Conservation (phyloP, 2,797 vertebrate species). For the Lithobates pipiens region DNA sequence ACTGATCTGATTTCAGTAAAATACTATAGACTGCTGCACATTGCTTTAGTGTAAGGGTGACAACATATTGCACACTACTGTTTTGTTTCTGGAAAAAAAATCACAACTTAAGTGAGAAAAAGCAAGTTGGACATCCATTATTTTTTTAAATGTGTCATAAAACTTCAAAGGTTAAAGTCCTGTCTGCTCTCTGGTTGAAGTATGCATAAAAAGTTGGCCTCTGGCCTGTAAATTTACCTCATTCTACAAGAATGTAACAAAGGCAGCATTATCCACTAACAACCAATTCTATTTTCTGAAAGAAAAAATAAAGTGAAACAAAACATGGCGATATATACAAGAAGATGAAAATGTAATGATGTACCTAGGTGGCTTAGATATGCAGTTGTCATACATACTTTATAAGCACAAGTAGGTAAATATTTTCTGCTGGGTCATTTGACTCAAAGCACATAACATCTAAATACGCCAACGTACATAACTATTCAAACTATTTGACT, state of each 20-base stretch:
- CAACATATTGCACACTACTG: neutral
- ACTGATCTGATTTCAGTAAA: no score
- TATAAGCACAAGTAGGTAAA: conserved; percentile 4
- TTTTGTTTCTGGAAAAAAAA: conserved; percentile 12
- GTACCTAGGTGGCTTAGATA: conserved; percentile 62
- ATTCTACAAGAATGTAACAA: conserved; percentile 74
- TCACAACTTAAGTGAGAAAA: conserved; percentile 7
- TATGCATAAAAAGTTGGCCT: conserved; percentile 64
- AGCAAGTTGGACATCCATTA: conserved; percentile 29
- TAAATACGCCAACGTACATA: neutral
- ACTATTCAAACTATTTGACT: neutral
- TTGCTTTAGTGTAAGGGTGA: no score
- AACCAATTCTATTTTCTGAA: conserved; percentile 73
- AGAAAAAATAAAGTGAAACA: conserved; percentile 45
- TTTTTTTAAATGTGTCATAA: conserved; percentile 40
- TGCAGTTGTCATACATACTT: conserved; percentile 45
- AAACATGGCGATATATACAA: conserved; percentile 67
- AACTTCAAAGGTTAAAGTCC: conserved; percentile 48
- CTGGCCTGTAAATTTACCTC: conserved; percentile 71
- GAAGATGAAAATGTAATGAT: conserved; percentile 68
- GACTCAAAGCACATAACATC: neutral
- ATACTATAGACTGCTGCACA: no score
- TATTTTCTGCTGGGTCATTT: conserved; percentile 29
- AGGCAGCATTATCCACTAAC: conserved; percentile 71
- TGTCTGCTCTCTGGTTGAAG: conserved; percentile 50